Evolutionary conservation across 2,888 invertebrate genomes (phyloP), one percentile per base, ranked within the genome.

Genomic region (Bedellia somnulentella): DNA sequence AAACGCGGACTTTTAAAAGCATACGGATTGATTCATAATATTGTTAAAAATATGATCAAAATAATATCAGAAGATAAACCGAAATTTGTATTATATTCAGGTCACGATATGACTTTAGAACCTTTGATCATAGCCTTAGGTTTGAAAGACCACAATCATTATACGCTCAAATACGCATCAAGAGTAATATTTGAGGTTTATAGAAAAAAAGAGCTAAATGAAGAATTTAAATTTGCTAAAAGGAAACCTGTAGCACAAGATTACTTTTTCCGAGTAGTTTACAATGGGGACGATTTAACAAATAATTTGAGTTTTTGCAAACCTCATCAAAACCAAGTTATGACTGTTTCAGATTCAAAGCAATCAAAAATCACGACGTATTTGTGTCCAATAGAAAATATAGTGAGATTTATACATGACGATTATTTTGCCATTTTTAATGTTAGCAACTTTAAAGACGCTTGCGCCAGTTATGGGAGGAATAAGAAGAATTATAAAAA

Each of bases 31-130:
- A 80, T 94, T 27, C 79, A 87, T 14, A 89, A 89, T 47, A 85
- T 93, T 28, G 89, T 73, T 0, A 84, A 86, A 24, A 86, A 89
- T 49, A 85, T 93, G 82, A 73, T 91, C 6, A 79, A 85, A 42
- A 88, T 91, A 77, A 86, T 91, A 40, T 86, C 87, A 0, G 87
- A 87, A 27, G 82, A 81, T 34, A 82, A 81, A 34, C 86, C 86
- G 0, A 86, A 85, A 45, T 79, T 92, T 33, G 85, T 89, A 0
- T 47, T 93, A 0, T 93, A 89, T 52, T 94, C 95, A 0, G 95
- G 94, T 0, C 96, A 96, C 46, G 96, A 96, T 57, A 87, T 89
- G 47, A 95, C 95, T 0, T 51, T 96, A 21, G 89, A 92, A 46
- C 89, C 92, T 38, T 61, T 96, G 21, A 82, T 89, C 2, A 77